Percentiles rank a stretch among this genome's conserved stretches.
Conservation (phyloP, 2,113 vertebrate species). For the Tylochromis polylepis region DNA sequence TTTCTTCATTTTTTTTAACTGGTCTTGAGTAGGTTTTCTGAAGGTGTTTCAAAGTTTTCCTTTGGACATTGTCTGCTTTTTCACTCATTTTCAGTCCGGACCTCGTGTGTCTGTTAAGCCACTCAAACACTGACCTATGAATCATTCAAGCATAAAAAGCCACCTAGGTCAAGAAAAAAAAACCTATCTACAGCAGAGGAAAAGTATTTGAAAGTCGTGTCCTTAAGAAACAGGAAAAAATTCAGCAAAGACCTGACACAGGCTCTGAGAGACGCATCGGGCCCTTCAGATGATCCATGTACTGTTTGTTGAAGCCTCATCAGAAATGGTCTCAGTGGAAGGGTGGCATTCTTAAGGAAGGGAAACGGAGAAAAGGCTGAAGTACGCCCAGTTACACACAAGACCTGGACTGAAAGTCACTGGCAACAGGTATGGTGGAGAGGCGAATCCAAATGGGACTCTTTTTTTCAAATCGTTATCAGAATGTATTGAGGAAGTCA, state of each 20-base stretch:
- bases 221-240: neutral
- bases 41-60: too few relatives aligned
- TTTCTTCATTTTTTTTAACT: too few relatives aligned
- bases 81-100: neutral
- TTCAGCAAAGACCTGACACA: neutral
- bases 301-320: neutral
- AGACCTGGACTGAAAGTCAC: neutral
- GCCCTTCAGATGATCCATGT: neutral
- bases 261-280: neutral
- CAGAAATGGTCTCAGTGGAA: neutral
- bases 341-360: neutral
- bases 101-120: neutral
- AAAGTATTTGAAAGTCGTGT: neutral
- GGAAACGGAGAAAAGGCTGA: neutral
- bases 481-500: neutral
- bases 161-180: neutral
- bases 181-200: neutral
- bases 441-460: neutral
- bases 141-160: neutral
- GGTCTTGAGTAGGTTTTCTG: too few relatives aligned
- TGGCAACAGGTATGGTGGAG: neutral
- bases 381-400: neutral
- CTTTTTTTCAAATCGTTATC: neutral
- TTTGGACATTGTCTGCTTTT: too few relatives aligned
- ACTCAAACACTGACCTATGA: neutral